A percentile compares a stretch with the other conserved stretches of the same genome.
Evolutionary conservation across 2,113 vertebrate genomes (phyloP).

Genomic region (Tenrec ecaudatus): DNA sequence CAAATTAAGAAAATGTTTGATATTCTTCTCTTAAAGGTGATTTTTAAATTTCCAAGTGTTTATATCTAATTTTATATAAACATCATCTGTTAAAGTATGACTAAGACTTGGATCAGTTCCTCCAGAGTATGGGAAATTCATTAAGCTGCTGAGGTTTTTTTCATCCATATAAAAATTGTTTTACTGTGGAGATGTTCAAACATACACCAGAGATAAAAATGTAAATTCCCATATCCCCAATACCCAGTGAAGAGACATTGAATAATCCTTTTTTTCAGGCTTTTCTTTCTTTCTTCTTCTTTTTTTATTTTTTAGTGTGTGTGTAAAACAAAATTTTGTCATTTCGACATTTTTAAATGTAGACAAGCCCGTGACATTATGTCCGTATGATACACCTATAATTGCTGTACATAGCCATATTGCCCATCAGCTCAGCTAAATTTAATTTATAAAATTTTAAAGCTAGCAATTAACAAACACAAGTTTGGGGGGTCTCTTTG

Average conservation of each 20-base stretch:
- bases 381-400: neutral
- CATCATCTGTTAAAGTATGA: neutral
- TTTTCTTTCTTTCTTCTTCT: too few relatives aligned
- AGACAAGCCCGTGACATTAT: neutral
- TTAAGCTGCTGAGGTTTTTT: neutral
- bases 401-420: neutral
- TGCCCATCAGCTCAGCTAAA: neutral
- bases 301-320: too few relatives aligned
- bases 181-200: neutral
- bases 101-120: constrained; percentile 53
- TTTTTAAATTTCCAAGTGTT: constrained; percentile 51
- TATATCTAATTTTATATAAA: constrained; percentile 41
- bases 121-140: constrained; percentile 28
- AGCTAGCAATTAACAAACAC: constrained; percentile 4
- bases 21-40: constrained; percentile 23
- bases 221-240: neutral
- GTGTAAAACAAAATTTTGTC: neutral
- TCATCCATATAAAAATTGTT: neutral
- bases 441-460: constrained; percentile 38
- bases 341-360: neutral
- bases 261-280: neutral
- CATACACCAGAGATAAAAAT: neutral
- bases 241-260: neutral
- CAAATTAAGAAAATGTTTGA: constrained; percentile 26
- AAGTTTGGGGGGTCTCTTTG: neutral